Evolutionary conservation across 2,888 invertebrate genomes (phyloP).

Genomic region (Seira musarum): DNA sequence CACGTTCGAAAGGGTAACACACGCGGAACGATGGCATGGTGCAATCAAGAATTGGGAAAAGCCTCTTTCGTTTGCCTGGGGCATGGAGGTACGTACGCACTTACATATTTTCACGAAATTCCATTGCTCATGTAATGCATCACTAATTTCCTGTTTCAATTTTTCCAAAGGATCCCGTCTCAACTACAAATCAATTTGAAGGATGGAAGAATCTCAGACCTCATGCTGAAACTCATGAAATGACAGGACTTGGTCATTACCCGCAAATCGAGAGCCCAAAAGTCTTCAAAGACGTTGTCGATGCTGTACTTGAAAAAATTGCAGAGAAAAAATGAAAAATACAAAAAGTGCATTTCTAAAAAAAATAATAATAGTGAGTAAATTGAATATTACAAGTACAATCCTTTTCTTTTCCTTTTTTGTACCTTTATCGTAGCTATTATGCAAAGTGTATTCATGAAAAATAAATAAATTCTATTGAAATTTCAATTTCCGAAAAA

Average conservation of each 20-base stretch:
- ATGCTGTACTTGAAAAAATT: conserved; percentile 47
- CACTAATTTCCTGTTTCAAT: too few species aligned
- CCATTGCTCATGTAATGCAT: too few species aligned
- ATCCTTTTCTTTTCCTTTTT: not conserved
- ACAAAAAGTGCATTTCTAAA: too few species aligned
- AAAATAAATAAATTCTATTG: conserved; percentile 21
- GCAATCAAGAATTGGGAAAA: conserved; percentile 57
- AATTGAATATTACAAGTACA: too few species aligned
- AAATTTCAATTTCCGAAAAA: conserved; percentile 53
- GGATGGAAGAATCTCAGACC: conserved; percentile 57
- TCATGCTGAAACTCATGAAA: conserved; percentile 49
- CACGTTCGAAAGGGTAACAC: conserved; percentile 60
- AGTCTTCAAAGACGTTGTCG: conserved; percentile 50
- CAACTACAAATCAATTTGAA: conserved; percentile 44
- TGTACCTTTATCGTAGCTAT: not conserved
- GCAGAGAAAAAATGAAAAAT: too few species aligned
- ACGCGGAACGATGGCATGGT: conserved; percentile 54
- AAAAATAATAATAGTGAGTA: too few species aligned
- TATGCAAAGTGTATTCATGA: too few species aligned
- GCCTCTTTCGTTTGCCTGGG: conserved; percentile 59
- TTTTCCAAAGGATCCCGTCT: conserved; percentile 62
- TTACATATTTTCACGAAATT: too few species aligned
- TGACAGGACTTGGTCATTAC: conserved; percentile 58
- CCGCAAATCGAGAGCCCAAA: conserved; percentile 61
- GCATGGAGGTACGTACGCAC: too few species aligned